Evolutionary conservation across 2,797 vertebrate genomes (phyloP).

Genomic region (Salmo trutta): DNA sequence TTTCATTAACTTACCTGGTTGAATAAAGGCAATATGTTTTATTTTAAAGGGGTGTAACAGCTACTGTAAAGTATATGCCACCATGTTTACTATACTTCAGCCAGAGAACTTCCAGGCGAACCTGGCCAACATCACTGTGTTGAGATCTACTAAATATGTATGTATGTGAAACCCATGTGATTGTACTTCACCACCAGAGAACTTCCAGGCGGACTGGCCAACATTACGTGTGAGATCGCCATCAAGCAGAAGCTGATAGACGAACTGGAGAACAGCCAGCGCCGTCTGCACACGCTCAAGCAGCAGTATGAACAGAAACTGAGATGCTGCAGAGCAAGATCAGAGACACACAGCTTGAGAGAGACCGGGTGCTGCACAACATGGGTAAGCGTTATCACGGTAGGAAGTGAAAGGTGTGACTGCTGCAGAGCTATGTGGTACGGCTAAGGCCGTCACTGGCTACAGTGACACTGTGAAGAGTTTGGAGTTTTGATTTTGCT

Average conservation of each 20-base stretch:
- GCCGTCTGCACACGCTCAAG: conserved; percentile 91
- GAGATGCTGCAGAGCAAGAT: conserved; percentile 92
- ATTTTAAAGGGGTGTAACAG: too few species aligned
- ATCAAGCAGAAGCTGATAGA: conserved; percentile 99
- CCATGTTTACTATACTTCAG: too few species aligned
- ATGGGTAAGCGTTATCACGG: conserved; percentile 88
- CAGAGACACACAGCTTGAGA: conserved; percentile 92
- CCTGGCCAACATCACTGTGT: too few species aligned
- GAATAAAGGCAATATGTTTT: too few species aligned
- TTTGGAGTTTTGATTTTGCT: too few species aligned
- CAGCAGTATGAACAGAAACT: conserved; percentile 96
- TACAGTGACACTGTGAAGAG: neutral
- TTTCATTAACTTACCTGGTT: too few species aligned
- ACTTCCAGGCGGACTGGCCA: conserved; percentile 94
- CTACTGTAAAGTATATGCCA: too few species aligned
- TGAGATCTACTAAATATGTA: too few species aligned
- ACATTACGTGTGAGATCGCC: conserved; percentile 98
- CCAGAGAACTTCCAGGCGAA: too few species aligned
- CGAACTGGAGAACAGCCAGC: conserved; percentile 96
- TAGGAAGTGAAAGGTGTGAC: conserved; percentile 80
- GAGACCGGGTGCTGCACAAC: conserved; percentile 94
- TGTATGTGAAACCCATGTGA: neutral
- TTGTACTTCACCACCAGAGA: conserved; percentile 83
- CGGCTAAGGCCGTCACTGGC: neutral
- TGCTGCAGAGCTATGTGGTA: neutral